Evolutionary conservation across 2,797 vertebrate species (phyloP), one percentile per base, ranked within the genome.

Genomic region (Taenioides sp.): DNA sequence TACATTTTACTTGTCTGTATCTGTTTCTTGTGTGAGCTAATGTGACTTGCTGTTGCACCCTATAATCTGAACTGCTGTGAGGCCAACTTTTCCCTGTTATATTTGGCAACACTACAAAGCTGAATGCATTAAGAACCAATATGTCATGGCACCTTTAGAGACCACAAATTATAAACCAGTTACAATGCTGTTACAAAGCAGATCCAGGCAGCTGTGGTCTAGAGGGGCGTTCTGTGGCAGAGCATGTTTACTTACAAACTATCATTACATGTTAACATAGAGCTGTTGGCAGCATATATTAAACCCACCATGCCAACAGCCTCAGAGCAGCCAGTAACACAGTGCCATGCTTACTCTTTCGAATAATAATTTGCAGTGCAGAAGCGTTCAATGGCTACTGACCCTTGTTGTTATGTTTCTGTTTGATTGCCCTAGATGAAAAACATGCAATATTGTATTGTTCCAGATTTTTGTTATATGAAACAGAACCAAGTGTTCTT

Each of bases 301-400:
- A 78, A 80, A 62, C 16, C 3, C 6, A 12, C 2, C 62, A 59
- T 69, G 71, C 68, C 80, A 83, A 75, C 67, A 58, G 59, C 34
- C 57, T 68, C 71, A 6, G 34, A 20, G 3, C 34, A 76, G 75
- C 79, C 83, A 85, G 76, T 34, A 79, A 69, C 61, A 57, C 77
- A 80, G 65, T 76, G 64, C 27, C 75, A 68, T 72, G 65, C 23
- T 43, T 64, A n/a, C n/a, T 37, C 71, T 7, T 55, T 54, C 12
- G 54, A 1, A 47, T 3, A 47, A 16, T 4, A 4, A 47, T 47
- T 47, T 47, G 12, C 4, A 3, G 40, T 43, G 40, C 16, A 14
- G 43, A 47, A 47, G 14, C 4, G 14, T 16, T 2, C 43, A 43
- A 3, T 14, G 43, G 43, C 43, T 47, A 4, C 14, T 16, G 11